phyloP scores from a whole-genome alignment of 2,797 vertebrate species.

The Morus bassanus region DNA sequence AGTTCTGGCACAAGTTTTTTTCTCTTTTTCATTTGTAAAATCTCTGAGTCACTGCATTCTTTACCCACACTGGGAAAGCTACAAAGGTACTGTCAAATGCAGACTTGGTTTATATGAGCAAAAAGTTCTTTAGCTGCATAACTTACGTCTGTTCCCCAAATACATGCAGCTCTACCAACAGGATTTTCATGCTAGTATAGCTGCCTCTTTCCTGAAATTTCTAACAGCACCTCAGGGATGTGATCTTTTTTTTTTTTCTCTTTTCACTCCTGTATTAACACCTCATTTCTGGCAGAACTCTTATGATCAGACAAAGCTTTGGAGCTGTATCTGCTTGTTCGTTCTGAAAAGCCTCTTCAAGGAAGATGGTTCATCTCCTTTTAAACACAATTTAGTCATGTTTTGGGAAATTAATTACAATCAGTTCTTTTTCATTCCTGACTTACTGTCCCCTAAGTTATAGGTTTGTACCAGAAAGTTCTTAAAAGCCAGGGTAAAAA shows the following conservation, averaged over 20 bases:
- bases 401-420: not conserved
- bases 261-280: not conserved
- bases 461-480: not conserved
- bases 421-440: not conserved
- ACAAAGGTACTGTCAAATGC: not conserved
- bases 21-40: not conserved
- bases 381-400: not conserved
- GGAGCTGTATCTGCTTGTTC: not conserved
- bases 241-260: not conserved
- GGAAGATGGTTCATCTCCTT: not conserved
- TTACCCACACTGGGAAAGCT: not conserved
- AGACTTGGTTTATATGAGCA: not conserved
- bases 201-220: not conserved
- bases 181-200: not conserved
- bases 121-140: not conserved
- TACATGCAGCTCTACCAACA: not conserved
- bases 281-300: not conserved
- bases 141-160: not conserved
- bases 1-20: not conserved
- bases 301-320: not conserved
- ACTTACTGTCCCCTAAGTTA: not conserved
- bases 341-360: not conserved
- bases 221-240: not conserved
- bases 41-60: not conserved
- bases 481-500: not conserved